phyloP scores from a whole-genome alignment of 2,113 vertebrate species.

The Mionectes macconnelli region DNA sequence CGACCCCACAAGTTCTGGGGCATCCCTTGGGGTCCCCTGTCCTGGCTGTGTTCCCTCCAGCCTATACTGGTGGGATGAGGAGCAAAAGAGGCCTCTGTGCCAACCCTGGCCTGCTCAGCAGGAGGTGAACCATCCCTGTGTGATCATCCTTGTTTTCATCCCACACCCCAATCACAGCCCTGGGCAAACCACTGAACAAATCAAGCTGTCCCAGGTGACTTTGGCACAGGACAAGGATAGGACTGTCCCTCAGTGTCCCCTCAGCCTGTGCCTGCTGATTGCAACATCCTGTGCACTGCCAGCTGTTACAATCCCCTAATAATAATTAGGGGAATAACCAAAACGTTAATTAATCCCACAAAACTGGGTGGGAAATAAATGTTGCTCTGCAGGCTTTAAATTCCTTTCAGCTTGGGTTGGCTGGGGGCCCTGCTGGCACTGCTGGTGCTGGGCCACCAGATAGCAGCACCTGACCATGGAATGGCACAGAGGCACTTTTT shows the following conservation, averaged over 20 bases:
- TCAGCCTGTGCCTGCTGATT: fast-evolving
- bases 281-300: fast-evolving
- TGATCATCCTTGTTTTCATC: neutral
- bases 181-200: fast-evolving
- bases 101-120: neutral
- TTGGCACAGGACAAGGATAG: fast-evolving
- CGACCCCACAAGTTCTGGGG: fast-evolving
- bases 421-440: neutral
- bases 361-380: fast-evolving
- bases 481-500: fast-evolving
- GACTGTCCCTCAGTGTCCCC: neutral
- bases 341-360: fast-evolving
- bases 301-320: fast-evolving
- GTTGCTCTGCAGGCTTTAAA: fast-evolving
- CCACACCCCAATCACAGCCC: too few species aligned
- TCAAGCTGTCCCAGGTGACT: fast-evolving
- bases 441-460: neutral
- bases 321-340: fast-evolving
- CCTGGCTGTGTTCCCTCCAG: neutral
- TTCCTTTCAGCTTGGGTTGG: fast-evolving
- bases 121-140: neutral
- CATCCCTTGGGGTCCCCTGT: too few species aligned
- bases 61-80: neutral
- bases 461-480: neutral
- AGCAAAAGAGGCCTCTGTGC: neutral